Evolutionary conservation across 2,888 invertebrate genomes (phyloP).

Genomic region (Rosalia funebris): DNA sequence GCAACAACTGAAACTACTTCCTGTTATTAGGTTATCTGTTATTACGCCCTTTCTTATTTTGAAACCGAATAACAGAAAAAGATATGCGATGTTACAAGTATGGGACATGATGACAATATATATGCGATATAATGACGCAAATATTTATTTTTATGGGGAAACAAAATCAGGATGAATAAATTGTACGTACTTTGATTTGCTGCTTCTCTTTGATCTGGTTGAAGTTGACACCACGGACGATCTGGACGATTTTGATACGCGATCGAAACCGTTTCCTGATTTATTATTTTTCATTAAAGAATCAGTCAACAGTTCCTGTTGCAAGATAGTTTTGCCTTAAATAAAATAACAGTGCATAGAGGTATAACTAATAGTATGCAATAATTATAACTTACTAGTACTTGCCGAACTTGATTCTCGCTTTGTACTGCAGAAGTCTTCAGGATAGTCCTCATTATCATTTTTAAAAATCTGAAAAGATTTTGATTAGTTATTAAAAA

Average conservation of each 20-base stretch:
- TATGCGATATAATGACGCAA: no score
- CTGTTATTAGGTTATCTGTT: no score
- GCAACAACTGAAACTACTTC: no score
- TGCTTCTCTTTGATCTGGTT: background rate
- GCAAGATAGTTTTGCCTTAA: constrained; percentile 35
- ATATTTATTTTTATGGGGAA: no score
- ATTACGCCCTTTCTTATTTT: no score
- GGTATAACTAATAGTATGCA: no score
- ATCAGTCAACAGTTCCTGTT: constrained; percentile 26
- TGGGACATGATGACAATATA: no score
- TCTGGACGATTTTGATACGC: constrained; percentile 6
- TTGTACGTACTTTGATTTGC: constrained; percentile 1
- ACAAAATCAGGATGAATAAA: no score
- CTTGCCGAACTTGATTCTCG: background rate
- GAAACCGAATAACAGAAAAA: no score
- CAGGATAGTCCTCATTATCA: constrained; percentile 32
- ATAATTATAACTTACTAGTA: constrained; percentile 5
- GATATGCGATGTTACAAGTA: no score
- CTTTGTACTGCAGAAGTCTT: background rate
- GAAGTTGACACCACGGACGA: constrained; percentile 4
- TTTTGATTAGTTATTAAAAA: no score
- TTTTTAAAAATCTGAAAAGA: constrained; percentile 53
- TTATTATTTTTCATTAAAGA: constrained; percentile 3
- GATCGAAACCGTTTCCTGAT: background rate
- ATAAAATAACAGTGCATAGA: no score